Conservation (phyloP, 30 jellyfish, hydroid and myxozoan species). For the Sanderia malayensis region DNA sequence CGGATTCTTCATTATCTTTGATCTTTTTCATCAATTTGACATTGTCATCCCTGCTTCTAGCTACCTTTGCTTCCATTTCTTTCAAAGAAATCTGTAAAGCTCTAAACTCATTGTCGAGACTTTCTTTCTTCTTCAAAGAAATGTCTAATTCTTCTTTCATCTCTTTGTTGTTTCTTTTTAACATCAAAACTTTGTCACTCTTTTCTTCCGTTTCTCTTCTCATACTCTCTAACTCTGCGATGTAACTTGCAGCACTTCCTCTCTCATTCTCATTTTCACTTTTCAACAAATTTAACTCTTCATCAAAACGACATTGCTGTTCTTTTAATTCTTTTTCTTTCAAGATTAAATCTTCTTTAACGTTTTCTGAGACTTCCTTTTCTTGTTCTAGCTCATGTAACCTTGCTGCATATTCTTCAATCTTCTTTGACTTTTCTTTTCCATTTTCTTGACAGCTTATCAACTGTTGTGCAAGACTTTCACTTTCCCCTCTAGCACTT, state of each 20-base stretch:
- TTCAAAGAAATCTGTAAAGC: background rate
- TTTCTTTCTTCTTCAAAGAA: constrained; percentile 1
- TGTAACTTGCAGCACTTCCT: constrained; percentile 31
- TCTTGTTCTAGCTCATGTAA: constrained; percentile 15
- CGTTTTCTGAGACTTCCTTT: constrained; percentile 33
- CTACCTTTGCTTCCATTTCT: background rate
- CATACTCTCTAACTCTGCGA: constrained; percentile 29
- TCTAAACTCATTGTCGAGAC: background rate
- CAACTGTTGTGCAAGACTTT: constrained; percentile 7
- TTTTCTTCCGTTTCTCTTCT: constrained; percentile 30
- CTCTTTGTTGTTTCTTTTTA: background rate
- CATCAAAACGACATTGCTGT: constrained; percentile 38
- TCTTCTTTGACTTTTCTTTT: background rate
- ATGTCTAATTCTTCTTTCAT: background rate
- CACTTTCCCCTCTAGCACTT: background rate
- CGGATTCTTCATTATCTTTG: constrained; percentile 4
- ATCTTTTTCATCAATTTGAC: constrained; percentile 3
- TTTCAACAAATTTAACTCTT: constrained; percentile 13
- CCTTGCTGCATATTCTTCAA: background rate
- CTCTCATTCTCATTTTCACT: constrained; percentile 29
- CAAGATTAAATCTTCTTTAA: constrained; percentile 18
- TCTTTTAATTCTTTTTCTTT: constrained; percentile 25
- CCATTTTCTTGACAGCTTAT: constrained; percentile 16
- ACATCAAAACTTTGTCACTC: background rate
- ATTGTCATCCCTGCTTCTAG: background rate